Conservation (phyloP, 2,888 invertebrate genomes). For the Koerneria pararmatus region DNA sequence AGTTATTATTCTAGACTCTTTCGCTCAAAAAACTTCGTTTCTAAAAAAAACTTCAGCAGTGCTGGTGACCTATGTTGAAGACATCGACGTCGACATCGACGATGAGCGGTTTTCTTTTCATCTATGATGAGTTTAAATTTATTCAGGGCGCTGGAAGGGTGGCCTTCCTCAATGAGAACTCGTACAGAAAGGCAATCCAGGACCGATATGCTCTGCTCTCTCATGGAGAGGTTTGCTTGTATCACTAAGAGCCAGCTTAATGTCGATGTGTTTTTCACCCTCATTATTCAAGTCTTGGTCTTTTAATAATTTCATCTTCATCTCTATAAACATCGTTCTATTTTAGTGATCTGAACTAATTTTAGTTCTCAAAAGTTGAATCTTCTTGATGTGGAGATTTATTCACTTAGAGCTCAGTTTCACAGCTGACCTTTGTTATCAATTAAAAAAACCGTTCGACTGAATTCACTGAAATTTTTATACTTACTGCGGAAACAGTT, state of each 20-base stretch:
- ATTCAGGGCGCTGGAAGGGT: constrained; percentile 83
- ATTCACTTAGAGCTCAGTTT: no score
- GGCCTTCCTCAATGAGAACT: constrained; percentile 96
- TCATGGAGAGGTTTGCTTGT: constrained; percentile 67
- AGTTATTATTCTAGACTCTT: no score
- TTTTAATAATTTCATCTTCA: no score
- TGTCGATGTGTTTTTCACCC: no score
- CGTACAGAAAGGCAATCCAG: constrained; percentile 96
- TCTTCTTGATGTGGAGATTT: no score
- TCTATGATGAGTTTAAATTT: background rate
- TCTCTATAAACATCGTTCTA: background rate
- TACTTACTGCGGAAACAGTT: background rate
- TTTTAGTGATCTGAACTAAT: no score
- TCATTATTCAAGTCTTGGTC: no score
- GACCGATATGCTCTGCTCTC: constrained; percentile 96
- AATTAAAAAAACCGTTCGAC: no score
- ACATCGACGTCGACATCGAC: no score
- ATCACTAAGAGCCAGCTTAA: no score
- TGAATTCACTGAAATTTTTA: background rate
- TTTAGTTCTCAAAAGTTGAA: background rate
- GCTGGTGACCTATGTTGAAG: no score
- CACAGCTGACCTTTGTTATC: no score
- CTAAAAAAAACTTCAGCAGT: background rate
- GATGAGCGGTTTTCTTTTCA: background rate
- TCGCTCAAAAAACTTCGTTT: constrained; percentile 4